Base-by-base conservation (phyloP, 2,797 vertebrate species). In the Triplophysa yarkandensis region DNA sequence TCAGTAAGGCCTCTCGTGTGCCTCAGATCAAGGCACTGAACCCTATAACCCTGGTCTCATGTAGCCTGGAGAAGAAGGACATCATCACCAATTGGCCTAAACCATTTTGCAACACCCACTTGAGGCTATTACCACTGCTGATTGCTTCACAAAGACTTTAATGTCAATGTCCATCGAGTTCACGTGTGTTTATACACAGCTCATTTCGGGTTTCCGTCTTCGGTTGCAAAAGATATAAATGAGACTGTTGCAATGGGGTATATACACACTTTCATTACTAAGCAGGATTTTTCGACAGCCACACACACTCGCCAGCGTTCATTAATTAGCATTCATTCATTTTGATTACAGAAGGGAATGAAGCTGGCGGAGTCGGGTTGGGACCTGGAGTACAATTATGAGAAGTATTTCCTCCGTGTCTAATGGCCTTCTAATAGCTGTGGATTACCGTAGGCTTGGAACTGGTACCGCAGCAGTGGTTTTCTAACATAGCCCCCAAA, bases 341-440 rank as follows among this genome's bases (percentile, higher is more conserved):
- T 69, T 60, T 21, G 14, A 67, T 66, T 80, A 79, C 57, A 66
- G 66, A 62, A 77, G 74, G 71, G 63, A 66, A 43, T 16, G 30
- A 62, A 48, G 32, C 55, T 77, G 57, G 28, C 46, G 63, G 34
- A 78, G 66, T 25, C 27, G 14, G 58, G 43, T 32, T 27, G 65
- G 58, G 76, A 83, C 71, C 61, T 34, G 32, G 46, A 58, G 58
- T 23, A 60, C 76, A 77, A 78, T 80, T 82, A 78, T 54, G 54
- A 36, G 62, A 75, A 74, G 78, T 17, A 58, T 74, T 82, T 80
- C 62, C 62, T 43, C 68, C 30, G 8, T 70, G 71, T 70, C 74
- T 78, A 78, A 78, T 78, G 78, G 70, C 61, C 71, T 61, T 78
- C 68, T 77, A 77, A 77, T 70, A 64, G 61, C 71, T 65, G 61